phyloP scores from a whole-genome alignment of 2,797 vertebrate species.

The Eulemur albifrons region DNA sequence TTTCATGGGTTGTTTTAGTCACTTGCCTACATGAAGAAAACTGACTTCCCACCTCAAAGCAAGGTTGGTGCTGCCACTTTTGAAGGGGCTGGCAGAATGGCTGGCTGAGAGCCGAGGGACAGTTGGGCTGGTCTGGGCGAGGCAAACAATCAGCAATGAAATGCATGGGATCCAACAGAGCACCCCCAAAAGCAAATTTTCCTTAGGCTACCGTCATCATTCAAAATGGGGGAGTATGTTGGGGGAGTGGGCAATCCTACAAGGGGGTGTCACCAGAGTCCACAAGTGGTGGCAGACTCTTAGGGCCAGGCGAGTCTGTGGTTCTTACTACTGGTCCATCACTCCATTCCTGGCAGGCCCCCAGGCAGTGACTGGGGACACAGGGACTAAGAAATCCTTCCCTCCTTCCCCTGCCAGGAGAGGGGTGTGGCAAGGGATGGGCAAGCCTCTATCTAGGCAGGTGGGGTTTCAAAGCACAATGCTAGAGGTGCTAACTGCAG shows the following conservation, averaged over 20 bases:
- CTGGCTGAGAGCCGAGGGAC: background rate
- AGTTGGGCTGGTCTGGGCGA: background rate
- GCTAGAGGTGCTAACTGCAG: background rate
- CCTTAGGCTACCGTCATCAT: background rate
- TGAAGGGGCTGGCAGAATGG: background rate
- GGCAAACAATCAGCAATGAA: background rate
- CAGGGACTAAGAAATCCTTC: background rate
- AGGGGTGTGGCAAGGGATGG: background rate
- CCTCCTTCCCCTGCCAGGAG: background rate
- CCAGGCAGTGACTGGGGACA: background rate
- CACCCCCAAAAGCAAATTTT: background rate
- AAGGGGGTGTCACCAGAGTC: background rate
- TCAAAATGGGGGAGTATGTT: background rate
- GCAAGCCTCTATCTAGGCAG: background rate
- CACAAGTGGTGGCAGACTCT: background rate
- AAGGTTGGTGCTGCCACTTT: background rate
- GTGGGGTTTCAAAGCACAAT: background rate
- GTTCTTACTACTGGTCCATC: background rate
- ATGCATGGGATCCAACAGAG: background rate
- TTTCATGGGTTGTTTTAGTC: conserved; percentile 25
- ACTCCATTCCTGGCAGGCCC: background rate
- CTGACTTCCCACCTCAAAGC: conserved; percentile 18
- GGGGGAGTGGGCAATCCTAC: background rate
- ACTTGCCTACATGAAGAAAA: conserved; percentile 34
- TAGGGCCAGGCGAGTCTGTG: background rate